A percentile compares a stretch with the other conserved stretches of the same genome.
Evolutionary conservation across 2,888 invertebrate genomes (phyloP).

Genomic region (Sipha maydis): DNA sequence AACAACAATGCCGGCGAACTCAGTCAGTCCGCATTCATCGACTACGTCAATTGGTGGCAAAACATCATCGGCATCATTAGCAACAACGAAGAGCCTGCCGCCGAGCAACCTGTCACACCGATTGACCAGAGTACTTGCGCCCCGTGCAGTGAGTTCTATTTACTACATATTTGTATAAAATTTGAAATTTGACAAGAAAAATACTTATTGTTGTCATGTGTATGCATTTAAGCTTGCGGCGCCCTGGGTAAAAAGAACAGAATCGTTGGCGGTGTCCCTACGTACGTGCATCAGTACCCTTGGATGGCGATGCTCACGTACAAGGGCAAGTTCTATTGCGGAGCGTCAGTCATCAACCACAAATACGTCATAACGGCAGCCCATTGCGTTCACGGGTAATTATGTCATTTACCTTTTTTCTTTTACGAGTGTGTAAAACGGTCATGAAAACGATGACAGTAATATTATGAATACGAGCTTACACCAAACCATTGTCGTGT

Average conservation of each 20-base stretch:
- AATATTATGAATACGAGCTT: too few species aligned
- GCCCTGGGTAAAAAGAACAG: conserved; percentile 83
- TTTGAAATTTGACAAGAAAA: not conserved
- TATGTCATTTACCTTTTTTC: not conserved
- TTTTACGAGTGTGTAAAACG: not conserved
- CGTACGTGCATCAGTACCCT: conserved; percentile 80
- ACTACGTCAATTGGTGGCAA: conserved; percentile 64
- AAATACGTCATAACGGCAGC: conserved; percentile 88
- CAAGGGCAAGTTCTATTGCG: conserved; percentile 89
- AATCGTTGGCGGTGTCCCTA: conserved; percentile 84
- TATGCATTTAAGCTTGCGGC: conserved; percentile 76
- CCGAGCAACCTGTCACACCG: conserved; percentile 47
- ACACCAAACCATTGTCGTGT: too few species aligned
- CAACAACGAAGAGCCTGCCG: conserved; percentile 53
- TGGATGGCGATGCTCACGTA: conserved; percentile 92
- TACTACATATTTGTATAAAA: not conserved
- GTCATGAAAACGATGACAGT: too few species aligned
- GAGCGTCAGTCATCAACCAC: conserved; percentile 87
- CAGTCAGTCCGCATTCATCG: conserved; percentile 45
- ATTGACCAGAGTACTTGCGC: conserved; percentile 61
- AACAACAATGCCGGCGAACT: conserved; percentile 25
- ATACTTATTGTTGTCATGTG: not conserved
- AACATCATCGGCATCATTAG: conserved; percentile 60
- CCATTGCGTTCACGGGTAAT: conserved; percentile 88
- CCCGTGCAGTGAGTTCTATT: conserved; percentile 62